Evolutionary conservation across 2,797 vertebrate species (phyloP).

Genomic region (Geotrypetes seraphini): DNA sequence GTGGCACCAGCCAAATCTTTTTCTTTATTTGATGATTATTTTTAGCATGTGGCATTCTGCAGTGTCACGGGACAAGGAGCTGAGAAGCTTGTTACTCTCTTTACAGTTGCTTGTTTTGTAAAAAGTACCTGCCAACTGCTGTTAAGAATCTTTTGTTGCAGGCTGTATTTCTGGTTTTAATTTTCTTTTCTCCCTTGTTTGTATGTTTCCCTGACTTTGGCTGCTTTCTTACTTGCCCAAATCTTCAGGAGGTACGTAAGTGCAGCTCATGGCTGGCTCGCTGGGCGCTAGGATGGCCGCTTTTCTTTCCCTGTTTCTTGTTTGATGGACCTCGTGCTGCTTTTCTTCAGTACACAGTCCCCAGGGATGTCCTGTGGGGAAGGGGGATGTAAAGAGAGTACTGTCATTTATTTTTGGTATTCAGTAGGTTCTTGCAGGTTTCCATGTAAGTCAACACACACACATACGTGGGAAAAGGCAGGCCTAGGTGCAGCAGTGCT

Average conservation of each 20-base stretch:
- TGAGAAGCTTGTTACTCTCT: too few relatives aligned
- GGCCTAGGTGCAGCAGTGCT: rapidly evolving
- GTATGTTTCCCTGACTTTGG: slow-evolving; percentile 96
- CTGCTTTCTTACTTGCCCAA: slow-evolving; percentile 81
- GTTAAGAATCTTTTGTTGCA: too few relatives aligned
- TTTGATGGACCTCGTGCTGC: slow-evolving; percentile 49
- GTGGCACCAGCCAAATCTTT: too few relatives aligned
- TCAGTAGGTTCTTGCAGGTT: too few relatives aligned
- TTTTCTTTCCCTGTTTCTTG: slow-evolving; percentile 41
- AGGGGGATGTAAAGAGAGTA: neutral
- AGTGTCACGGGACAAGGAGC: too few relatives aligned
- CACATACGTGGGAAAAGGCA: too few relatives aligned
- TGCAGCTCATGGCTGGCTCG: slow-evolving; percentile 67
- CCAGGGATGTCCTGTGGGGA: slow-evolving; percentile 33
- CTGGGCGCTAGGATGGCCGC: slow-evolving; percentile 70
- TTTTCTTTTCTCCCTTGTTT: slow-evolving; percentile 83
- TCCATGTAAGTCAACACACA: rapidly evolving
- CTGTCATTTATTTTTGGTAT: too few relatives aligned
- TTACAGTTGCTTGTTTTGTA: too few relatives aligned
- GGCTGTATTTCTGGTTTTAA: slow-evolving; percentile 77
- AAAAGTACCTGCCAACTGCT: too few relatives aligned
- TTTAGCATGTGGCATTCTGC: too few relatives aligned
- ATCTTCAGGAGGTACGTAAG: slow-evolving; percentile 96
- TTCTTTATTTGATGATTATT: too few relatives aligned
- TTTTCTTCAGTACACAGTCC: slow-evolving; percentile 37